Conservation (phyloP, 2,888 invertebrate genomes). For the Clepsis dumicolana region DNA sequence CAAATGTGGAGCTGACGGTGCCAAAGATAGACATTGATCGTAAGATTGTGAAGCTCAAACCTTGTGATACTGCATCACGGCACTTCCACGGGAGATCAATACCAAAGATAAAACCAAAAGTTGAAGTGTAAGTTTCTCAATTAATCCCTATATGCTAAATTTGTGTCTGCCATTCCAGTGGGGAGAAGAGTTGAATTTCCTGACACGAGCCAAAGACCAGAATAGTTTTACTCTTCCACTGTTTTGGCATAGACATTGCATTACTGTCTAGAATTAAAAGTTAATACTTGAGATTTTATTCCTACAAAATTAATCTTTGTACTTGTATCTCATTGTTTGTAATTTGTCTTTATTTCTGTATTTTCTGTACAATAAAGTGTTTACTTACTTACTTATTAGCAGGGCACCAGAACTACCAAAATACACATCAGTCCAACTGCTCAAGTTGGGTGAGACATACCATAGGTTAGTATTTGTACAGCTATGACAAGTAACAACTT, state of each 20-base stretch:
- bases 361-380: not conserved
- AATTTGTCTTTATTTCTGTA: too few species aligned
- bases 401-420: constrained; percentile 59
- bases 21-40: constrained; percentile 73
- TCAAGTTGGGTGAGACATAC: constrained; percentile 79
- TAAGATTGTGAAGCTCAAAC: constrained; percentile 74
- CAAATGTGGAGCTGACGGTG: constrained; percentile 49
- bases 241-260: too few species aligned
- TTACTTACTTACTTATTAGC: constrained; percentile 43
- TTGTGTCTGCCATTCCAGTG: too few species aligned
- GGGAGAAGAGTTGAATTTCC: too few species aligned
- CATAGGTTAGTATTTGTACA: constrained; percentile 68
- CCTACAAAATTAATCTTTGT: too few species aligned
- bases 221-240: too few species aligned
- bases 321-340: too few species aligned
- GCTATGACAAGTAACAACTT: too few species aligned
- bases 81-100: constrained; percentile 61
- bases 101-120: constrained; percentile 79
- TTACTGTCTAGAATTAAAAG: too few species aligned
- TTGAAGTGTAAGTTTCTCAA: constrained; percentile 67
- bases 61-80: constrained; percentile 59
- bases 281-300: too few species aligned
- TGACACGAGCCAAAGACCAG: too few species aligned
- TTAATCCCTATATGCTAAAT: not conserved
- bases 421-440: constrained; percentile 75